Percentiles rank a stretch among this genome's conserved stretches.
Evolutionary conservation across 2,797 vertebrate species (phyloP).

Genomic region (Nothura maculosa): DNA sequence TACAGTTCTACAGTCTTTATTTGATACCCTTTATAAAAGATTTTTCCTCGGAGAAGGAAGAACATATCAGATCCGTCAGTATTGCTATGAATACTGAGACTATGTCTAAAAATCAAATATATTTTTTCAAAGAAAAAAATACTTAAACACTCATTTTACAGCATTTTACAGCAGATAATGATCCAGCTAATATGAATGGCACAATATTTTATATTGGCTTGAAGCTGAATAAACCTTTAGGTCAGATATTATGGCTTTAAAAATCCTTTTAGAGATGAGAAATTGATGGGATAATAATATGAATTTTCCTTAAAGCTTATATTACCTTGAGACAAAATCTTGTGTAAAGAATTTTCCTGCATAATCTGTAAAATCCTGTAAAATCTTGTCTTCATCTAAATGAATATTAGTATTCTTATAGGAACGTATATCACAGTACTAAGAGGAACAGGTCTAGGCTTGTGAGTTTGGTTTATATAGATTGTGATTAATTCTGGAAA

Average conservation of each 20-base stretch:
- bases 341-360: background rate
- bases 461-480: background rate
- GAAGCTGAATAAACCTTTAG: background rate
- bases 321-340: background rate
- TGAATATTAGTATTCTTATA: background rate
- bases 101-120: background rate
- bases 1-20: background rate
- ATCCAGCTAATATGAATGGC: background rate
- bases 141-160: background rate
- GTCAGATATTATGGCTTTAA: background rate
- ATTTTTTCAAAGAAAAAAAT: background rate
- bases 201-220: background rate
- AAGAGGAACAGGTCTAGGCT: background rate
- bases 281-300: background rate
- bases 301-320: background rate
- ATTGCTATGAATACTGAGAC: background rate
- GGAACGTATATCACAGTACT: background rate
- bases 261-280: background rate
- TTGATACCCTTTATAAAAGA: background rate
- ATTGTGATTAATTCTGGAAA: background rate
- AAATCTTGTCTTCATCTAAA: background rate
- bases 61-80: background rate
- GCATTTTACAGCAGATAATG: background rate
- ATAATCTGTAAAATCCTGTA: background rate
- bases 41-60: background rate